Evolutionary conservation across 2,797 vertebrate genomes (phyloP).

Genomic region (Anomalospiza imberbis): DNA sequence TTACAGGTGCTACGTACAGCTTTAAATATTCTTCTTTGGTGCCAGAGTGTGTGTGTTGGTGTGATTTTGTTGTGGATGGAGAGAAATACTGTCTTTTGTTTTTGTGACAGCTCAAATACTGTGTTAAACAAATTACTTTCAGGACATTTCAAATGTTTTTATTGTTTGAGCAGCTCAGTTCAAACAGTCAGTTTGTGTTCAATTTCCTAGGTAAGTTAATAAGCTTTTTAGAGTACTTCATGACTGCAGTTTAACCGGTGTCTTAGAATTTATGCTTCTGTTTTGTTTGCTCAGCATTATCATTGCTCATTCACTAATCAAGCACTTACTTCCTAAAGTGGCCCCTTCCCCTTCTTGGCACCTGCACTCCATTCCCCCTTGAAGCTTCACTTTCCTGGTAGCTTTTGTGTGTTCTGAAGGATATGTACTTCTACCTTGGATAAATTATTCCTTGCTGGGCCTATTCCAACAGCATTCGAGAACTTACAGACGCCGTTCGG

Average conservation of each 20-base stretch:
- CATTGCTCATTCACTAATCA: background rate
- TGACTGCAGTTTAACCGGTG: background rate
- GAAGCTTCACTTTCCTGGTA: background rate
- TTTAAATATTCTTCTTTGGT: background rate
- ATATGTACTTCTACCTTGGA: background rate
- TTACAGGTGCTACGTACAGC: background rate
- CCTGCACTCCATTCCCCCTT: background rate
- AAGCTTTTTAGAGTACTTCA: background rate
- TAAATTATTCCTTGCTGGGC: slow-evolving; percentile 13
- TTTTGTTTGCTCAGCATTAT: background rate
- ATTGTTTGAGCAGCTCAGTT: background rate
- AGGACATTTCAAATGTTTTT: background rate
- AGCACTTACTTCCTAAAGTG: background rate
- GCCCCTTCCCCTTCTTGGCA: background rate
- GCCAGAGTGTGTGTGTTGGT: background rate
- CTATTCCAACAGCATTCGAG: slow-evolving; percentile 1
- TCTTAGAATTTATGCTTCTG: background rate
- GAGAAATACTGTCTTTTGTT: background rate
- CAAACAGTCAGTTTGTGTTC: background rate
- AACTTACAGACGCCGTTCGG: background rate
- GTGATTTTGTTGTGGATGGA: background rate
- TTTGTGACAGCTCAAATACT: slow-evolving; percentile 6
- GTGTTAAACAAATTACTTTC: slow-evolving; percentile 19
- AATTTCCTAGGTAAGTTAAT: slow-evolving; percentile 5
- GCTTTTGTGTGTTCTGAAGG: background rate